Base-by-base conservation (phyloP, 2,888 invertebrate genomes). In the Himalopsyche tibetana region DNA sequence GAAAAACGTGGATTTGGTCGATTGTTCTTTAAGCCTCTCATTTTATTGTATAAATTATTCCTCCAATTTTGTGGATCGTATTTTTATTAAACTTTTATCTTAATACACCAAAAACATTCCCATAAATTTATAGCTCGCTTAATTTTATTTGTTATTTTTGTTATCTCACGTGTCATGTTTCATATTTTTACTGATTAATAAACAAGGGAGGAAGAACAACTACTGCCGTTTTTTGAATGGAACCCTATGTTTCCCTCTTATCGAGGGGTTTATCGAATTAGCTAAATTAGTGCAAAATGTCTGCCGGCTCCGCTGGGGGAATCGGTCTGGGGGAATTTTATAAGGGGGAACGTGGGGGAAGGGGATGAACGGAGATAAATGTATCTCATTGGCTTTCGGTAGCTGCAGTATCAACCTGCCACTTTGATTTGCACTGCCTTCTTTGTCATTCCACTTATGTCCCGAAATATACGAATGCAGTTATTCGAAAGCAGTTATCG, bases 321-420 rank as follows among this genome's bases (percentile, higher is more conserved):
- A 82, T 80, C 45, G 45, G 45, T 45, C 79, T 63, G 38, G 74
- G 55, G 82, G 82, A 55, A 82, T 80, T 69, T 42, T 74, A 63
- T 17, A 15, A 45, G 40, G 9, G 15, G 82, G 82, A 28, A 45
- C 5, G 36, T 15, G 82, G 45, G 55, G 38, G 38, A 55, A 15
- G 82, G 0, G 82, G 82, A 63, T 69, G 28, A 55, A 63, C 38
- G 55, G 82, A 55, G 80, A 80, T 45, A 74, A 82, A 82, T 82
- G 40, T 69, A 45, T 85, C 74, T 79, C 82, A 85, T 85, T 82
- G 85, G 85, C 36, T 85, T 83, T 85, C 85, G 82, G 85, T 85
- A 82, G 85, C 85, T 42, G 81, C 56, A 56, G 85, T 85, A 85
- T 82, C 85, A 81, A 63, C 51, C 38, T 63, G 82, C 82, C 69